Percentiles rank a stretch among this genome's conserved stretches.
These are phyloP conservation scores for Chloropsis cyanopogon DNA, from an alignment of 2,113 vertebrate species.

Conservation along the genomic window DNA sequence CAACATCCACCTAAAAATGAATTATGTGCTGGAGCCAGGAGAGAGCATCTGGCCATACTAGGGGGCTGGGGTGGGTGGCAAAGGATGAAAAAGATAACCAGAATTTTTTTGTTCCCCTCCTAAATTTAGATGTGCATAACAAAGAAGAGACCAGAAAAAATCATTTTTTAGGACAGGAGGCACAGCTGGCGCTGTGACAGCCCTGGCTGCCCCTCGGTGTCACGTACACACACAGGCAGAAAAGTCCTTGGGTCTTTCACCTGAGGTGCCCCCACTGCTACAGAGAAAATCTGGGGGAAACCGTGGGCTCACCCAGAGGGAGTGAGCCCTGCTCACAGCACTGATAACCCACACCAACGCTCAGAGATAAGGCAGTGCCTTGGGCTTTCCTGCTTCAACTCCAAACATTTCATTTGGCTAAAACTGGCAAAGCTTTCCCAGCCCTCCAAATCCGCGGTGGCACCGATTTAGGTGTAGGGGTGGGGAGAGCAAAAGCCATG, in stretches of 20 bases:
- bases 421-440: not conserved
- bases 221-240: not conserved
- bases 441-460: not conserved
- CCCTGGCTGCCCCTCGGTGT: not conserved
- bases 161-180: not conserved
- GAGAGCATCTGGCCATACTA: not conserved
- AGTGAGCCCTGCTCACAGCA: not conserved
- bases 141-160: not conserved
- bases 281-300: not conserved
- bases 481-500: conserved; percentile 18
- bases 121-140: not conserved
- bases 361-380: not conserved
- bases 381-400: not conserved
- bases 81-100: not conserved
- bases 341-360: not conserved
- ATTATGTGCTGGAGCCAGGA: not conserved
- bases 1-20: not conserved
- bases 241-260: conserved; percentile 37
- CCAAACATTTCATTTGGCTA: not conserved
- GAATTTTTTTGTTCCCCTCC: not conserved
- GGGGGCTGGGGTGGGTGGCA: not conserved
- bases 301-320: not conserved
- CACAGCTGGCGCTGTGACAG: not conserved
- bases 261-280: not conserved
- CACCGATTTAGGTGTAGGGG: not conserved